Base-by-base conservation (phyloP, 2,797 vertebrate genomes). In the Buceros bicornis region DNA sequence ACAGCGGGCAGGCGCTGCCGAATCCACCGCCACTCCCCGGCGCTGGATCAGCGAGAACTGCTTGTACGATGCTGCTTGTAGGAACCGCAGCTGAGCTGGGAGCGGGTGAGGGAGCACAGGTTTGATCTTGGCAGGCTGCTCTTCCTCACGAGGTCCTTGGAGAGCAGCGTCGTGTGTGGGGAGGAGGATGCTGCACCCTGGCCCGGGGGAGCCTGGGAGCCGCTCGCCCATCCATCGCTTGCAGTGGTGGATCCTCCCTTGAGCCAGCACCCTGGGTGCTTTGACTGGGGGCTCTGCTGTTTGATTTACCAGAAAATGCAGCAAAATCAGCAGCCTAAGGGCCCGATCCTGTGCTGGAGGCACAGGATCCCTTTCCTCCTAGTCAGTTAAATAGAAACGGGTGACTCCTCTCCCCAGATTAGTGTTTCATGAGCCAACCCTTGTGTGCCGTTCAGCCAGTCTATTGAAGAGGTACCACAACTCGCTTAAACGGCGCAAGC, bases 351-450 rank as follows among this genome's bases (percentile, higher is more conserved):
- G 37, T 10, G 20, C 57, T 12, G 50, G 35, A 48, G 50, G 65
- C 4, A 24, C 42, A n/a, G 31, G 31, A 24, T 24, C 51, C 31
- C 31, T 10, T 43, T 48, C 25, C 12, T 45, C 16, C 26, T 45
- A 40, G 4, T 6, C 64, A 64, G 86, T 45, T 82, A 71, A 67
- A 78, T 53, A 93, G 91, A 51, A 82, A 58, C 19, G 80, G 70
- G 80, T 96, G 82, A 87, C 91, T 96, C 81, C 85, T 89, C 94
- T 95, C 96, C 95, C 91, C 37, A 84, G 92, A 90, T 96, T 94
- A 57, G 91, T 57, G 92, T 77, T 95, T 93, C 81, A 31, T 62
- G 77, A 79, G 74, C 70, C 87, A 80, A 71, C 64, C 95, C 83
- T 6, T 50, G 53, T n/a, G 82, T 57, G 67, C 50, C 8, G 2